Evolutionary conservation across 1,140 invertebrate species (phyloP).

Genomic region (Macrotrachela quadricornifera): DNA sequence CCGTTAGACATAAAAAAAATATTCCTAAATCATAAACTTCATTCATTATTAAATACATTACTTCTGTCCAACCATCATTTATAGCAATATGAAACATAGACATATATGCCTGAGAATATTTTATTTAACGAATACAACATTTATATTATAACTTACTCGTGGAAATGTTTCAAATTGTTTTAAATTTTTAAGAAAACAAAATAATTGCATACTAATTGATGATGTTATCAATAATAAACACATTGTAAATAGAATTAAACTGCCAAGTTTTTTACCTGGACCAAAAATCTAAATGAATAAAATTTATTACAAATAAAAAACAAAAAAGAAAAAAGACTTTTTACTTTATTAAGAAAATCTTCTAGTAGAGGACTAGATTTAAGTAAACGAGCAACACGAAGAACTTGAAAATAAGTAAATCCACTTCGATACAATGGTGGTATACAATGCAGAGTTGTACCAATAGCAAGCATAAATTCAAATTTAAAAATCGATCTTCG

Average conservation of each 20-base stretch:
- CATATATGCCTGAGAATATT: constrained; percentile 61
- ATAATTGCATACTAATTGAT: constrained; percentile 93
- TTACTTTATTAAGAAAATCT: constrained; percentile 85
- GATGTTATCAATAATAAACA: constrained; percentile 93
- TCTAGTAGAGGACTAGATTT: constrained; percentile 96
- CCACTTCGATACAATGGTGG: constrained; percentile 54
- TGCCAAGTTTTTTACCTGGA: constrained; percentile 91
- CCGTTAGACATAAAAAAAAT: too few species aligned
- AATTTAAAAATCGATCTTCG: constrained; percentile 94
- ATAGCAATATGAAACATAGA: constrained; percentile 99
- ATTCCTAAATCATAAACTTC: not conserved
- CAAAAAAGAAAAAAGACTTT: not conserved
- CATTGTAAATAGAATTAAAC: constrained; percentile 95
- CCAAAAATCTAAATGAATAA: constrained; percentile 56
- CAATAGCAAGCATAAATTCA: constrained; percentile 72
- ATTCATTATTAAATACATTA: constrained; percentile 74
- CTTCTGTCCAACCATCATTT: constrained; percentile 75
- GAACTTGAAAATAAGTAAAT: constrained; percentile 58
- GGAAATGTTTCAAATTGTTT: constrained; percentile 95
- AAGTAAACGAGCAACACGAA: constrained; percentile 77
- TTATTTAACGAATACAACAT: too few species aligned
- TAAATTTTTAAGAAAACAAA: constrained; percentile 60
- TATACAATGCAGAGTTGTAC: constrained; percentile 81
- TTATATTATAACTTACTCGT: constrained; percentile 41
- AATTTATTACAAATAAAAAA: too few species aligned